Evolutionary conservation across 1,140 invertebrate species (phyloP), one percentile per base, ranked within the genome.

Genomic region (Papilio glaucus): DNA sequence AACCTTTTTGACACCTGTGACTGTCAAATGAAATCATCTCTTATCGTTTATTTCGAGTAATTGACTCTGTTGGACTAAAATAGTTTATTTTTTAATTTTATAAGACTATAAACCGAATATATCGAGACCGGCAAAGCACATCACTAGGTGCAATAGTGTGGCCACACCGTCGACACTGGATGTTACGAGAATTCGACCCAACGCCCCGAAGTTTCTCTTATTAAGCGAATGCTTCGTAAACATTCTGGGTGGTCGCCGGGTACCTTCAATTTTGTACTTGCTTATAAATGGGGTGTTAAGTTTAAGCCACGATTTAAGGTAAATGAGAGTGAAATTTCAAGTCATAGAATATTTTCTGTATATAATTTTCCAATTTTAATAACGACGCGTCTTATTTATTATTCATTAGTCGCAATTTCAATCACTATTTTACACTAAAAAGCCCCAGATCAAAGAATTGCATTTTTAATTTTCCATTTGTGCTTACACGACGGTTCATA

Each of bases 141-240:
- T 69, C 67, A 69, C 67, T 53, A 69, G 24, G 4, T n/a, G 67
- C 63, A 42, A 69, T 69, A 69, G 67, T 69, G 67, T 67, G 63
- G 62, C 70, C 84, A 85, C 87, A 86, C 83, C 76, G 15, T 37
- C 18, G 49, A 83, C 81, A 82, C 79, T 76, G 80, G 88, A 86
- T 88, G 90, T 90, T 92, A 91, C 81, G 87, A 92, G 87, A 89
- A 91, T 92, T 87, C 85, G 80, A 85, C 86, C 88, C 86, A 73
- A 82, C 77, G 62, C 79, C 84, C 86, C 81, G 78, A 91, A 92
- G 85, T 92, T 92, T 89, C 86, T 86, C 87, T 91, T 92, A 92
- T 92, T 92, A 92, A 92, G 88, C 90, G 91, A 92, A 92, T 92
- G 90, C 88, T 92, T 89, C 81, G 90, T 91, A 92, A 92, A 92